A percentile compares a stretch with the other conserved stretches of the same genome.
Conservation (phyloP, 2,113 vertebrate species). For the Gavia stellata region DNA sequence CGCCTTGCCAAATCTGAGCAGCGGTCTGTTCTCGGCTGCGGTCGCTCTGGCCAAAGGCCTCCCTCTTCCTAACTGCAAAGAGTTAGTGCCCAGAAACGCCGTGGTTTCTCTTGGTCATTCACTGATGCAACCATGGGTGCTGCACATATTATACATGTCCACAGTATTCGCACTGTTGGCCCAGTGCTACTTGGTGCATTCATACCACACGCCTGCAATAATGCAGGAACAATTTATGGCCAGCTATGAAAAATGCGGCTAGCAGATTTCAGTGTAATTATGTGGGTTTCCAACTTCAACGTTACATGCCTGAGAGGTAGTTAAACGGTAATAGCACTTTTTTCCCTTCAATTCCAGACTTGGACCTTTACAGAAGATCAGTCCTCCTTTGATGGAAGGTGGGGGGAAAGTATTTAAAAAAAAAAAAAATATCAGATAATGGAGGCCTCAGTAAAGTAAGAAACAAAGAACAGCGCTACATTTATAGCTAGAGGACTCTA, state of each 20-base stretch:
- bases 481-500: not conserved
- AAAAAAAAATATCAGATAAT: not conserved
- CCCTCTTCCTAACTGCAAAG: not conserved
- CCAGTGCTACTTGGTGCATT: not conserved
- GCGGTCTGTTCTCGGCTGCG: not conserved
- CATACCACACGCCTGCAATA: not conserved
- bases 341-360: not conserved
- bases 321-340: not conserved
- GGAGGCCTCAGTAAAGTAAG: not conserved
- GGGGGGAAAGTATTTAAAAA: not conserved
- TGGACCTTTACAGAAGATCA: not conserved
- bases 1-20: not conserved
- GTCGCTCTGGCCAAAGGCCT: not conserved
- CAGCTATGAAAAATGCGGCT: accelerated
- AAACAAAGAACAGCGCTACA: not conserved
- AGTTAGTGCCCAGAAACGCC: accelerated
- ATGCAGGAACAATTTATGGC: not conserved
- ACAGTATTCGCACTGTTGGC: not conserved
- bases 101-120: not conserved
- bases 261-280: not conserved
- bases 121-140: not conserved
- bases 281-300: not conserved
- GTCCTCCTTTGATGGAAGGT: not conserved
- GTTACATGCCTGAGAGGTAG: not conserved
- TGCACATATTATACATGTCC: accelerated